These are phyloP conservation scores for Campylomormyrus tamandua DNA, from an alignment of 2,113 vertebrate genomes.

Conservation along the genomic window DNA sequence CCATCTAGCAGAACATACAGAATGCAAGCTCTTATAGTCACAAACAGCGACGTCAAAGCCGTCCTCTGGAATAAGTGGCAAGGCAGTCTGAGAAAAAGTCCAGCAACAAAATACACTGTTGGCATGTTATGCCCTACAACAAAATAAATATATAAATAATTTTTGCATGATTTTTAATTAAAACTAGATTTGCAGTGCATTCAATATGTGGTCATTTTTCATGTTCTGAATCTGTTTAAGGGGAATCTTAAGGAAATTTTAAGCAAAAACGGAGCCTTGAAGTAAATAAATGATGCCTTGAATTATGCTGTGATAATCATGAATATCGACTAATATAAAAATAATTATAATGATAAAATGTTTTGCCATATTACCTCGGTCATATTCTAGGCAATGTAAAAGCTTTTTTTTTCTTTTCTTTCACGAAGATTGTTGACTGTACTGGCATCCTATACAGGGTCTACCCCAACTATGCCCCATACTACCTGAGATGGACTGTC, in stretches of 20 bases:
- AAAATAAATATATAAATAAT: too few relatives aligned
- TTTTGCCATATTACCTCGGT: background rate
- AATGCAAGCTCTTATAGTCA: background rate
- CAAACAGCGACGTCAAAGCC: too few relatives aligned
- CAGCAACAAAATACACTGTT: too few relatives aligned
- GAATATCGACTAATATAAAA: background rate
- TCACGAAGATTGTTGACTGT: background rate
- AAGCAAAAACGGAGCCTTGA: background rate
- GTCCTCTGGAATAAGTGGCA: too few relatives aligned
- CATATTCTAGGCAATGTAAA: background rate
- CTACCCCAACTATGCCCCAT: background rate
- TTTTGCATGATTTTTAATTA: too few relatives aligned
- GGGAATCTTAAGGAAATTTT: background rate
- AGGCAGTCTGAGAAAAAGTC: too few relatives aligned
- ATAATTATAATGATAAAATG: background rate
- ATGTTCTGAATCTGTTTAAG: too few relatives aligned
- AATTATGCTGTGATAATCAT: background rate
- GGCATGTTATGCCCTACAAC: too few relatives aligned
- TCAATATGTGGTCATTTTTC: too few relatives aligned
- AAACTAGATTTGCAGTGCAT: too few relatives aligned
- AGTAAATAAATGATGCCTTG: background rate
- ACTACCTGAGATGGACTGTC: background rate
- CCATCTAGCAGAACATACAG: background rate
- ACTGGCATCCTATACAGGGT: background rate
- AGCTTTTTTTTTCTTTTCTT: background rate